A percentile compares a stretch with the other conserved stretches of the same genome.
These are phyloP conservation scores for Caenorhabditis sinica DNA, from an alignment of 2,888 invertebrate genomes.

Conservation along the genomic window DNA sequence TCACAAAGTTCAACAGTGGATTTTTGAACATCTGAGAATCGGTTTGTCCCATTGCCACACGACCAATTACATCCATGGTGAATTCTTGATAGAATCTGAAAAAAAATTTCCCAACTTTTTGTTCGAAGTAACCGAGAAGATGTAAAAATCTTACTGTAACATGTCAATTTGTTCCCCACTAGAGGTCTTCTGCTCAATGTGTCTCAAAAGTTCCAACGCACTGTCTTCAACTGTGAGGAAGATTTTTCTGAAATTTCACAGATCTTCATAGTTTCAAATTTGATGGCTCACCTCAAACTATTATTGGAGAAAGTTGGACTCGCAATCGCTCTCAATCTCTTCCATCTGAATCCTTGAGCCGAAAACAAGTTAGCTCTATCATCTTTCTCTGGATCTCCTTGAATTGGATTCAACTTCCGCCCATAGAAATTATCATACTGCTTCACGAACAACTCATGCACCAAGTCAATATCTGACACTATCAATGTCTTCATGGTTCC, in stretches of 20 bases:
- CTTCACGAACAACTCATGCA: conserved; percentile 84
- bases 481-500: conserved; percentile 82
- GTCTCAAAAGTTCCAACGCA: conserved; percentile 84
- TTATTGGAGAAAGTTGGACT: conserved; percentile 85
- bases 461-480: conserved; percentile 84
- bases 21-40: conserved; percentile 57
- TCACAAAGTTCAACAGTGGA: conserved; percentile 27
- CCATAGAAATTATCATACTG: conserved; percentile 85
- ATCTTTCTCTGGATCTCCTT: conserved; percentile 74
- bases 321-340: conserved; percentile 85
- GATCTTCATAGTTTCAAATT: no score
- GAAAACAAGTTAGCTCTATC: conserved; percentile 83
- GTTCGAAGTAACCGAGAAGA: neutral
- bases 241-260: conserved; percentile 20
- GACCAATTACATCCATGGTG: conserved; percentile 86
- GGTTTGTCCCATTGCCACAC: conserved; percentile 85
- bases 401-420: conserved; percentile 79
- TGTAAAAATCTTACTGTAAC: conserved; percentile 81
- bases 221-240: conserved; percentile 83
- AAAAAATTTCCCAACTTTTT: neutral
- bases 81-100: conserved; percentile 84
- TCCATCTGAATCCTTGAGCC: conserved; percentile 85
- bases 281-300: conserved; percentile 85
- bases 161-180: conserved; percentile 84
- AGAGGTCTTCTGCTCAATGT: conserved; percentile 82